phyloP scores from a whole-genome alignment of 2,797 vertebrate genomes.

The Nasua narica region DNA sequence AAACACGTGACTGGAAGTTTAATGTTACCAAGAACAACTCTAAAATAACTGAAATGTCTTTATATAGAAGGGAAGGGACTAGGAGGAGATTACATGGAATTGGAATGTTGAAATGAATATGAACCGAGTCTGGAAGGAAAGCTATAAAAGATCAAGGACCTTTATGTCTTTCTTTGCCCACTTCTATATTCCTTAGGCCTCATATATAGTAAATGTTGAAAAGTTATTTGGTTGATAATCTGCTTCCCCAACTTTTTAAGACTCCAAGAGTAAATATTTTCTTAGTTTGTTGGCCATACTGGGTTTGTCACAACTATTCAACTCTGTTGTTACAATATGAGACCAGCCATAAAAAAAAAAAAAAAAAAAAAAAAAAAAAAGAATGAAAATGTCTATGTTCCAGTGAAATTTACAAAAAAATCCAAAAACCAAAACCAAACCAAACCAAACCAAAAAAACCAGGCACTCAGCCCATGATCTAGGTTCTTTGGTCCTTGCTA shows the following conservation, averaged over 20 bases:
- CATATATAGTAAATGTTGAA: neutral
- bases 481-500: neutral
- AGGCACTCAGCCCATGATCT: neutral
- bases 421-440: neutral
- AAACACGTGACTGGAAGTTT: neutral
- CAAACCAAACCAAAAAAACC: neutral
- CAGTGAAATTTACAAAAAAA: neutral
- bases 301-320: neutral
- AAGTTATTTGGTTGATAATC: neutral
- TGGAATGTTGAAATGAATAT: neutral
- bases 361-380: neutral
- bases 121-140: neutral
- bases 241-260: neutral
- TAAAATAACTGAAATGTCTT: neutral
- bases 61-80: neutral
- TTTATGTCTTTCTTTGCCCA: neutral
- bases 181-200: neutral
- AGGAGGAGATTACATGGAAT: neutral
- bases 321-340: neutral
- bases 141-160: neutral
- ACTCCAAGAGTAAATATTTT: neutral
- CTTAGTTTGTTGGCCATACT: neutral
- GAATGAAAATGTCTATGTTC: neutral
- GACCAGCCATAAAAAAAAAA: neutral
- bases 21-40: neutral